Evolutionary conservation across 2,888 invertebrate genomes (phyloP), one percentile per base, ranked within the genome.

Genomic region (Luperina nickerlii): DNA sequence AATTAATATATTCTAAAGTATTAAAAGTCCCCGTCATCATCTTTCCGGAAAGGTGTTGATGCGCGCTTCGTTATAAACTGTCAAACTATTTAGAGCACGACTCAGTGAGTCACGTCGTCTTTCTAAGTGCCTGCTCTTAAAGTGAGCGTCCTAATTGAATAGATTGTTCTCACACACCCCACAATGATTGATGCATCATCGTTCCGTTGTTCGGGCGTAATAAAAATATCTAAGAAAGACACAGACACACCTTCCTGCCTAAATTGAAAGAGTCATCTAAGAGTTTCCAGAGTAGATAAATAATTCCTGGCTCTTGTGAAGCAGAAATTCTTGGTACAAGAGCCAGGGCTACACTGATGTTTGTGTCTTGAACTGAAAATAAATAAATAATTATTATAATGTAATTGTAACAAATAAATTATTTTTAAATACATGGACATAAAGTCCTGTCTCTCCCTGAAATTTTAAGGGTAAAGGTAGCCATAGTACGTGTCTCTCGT

Each of bases 161-260:
- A 79, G 81, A 87, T 87, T 89, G 69, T 72, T 76, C 81, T 82
- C 77, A 84, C 69, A 78, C 71, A 74, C 69, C 74, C 74, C 76
- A 74, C 71, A 51, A 32, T 72, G 76, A 82, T 81, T 76, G 79
- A 82, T 83, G 87, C 78, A 86, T 87, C 88, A 87, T 85, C 88
- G 68, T 68, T 71, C 27, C 38, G 71, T 67, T 67, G 63, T 69
- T 54, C 74, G 20, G 38, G 20, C 57, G 48, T 32, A 5, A 70
- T 80, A 68, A 63, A 74, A 63, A 32, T 74, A 79, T 60, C 27
- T 63, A 60, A 67, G 76, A 38, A 72, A 60, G 67, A 57, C 27
- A 75, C 24, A 45, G 32, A 69, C 65, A 73, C 74, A 62, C 63
- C 68, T 79, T 72, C 76, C 77, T 77, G 62, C 38, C 63, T 45